Evolutionary conservation across 2,888 invertebrate genomes (phyloP), one percentile per base, ranked within the genome.

Genomic region (Subacronicta megacephala): DNA sequence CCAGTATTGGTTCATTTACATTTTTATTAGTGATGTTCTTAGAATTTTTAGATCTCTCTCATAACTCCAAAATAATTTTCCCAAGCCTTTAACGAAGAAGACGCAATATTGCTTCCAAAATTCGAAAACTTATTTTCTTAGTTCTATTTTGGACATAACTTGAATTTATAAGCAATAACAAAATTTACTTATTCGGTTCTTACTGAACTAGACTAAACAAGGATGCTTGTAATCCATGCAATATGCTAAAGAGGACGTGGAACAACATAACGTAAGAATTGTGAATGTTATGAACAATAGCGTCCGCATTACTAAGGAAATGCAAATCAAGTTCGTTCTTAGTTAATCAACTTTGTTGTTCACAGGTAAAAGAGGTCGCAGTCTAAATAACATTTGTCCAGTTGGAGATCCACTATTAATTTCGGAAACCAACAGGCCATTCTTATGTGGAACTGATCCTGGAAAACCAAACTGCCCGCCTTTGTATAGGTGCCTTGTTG

Each of bases 391-490:
- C 75, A 96, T 97, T 54, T 98, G 98, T 75, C 97, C 97, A 0
- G 96, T 96, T 1, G 97, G 97, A 46, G 95, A 96, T 47, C 96
- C 96, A 0, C 89, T 97, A 36, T 92, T 96, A 42, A 96, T 97
- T 92, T 87, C 95, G 7, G 97, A 97, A 73, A 96, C 96, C 2
- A 95, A 95, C 29, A 93, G 97, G 42, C 98, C 98, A 0, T 98
- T 97, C 88, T 92, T 98, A 23, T 98, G 98, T 82, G 98, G 98
- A 12, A 95, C 95, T 17, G 96, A 96, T 36, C 95, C 97, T 5
- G 97, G 97, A 29, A 97, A 97, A 89, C 98, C 98, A 0, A 95
- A 95, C 69, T 98, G 98, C 79, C 98, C 98, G 0, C 97, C 97
- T 0, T 93, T 97, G 62, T 97, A 97, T 87, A 95, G 96, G 78